Evolutionary conservation across 2,888 invertebrate species (phyloP), one percentile per base, ranked within the genome.

Genomic region (Thereva unica): DNA sequence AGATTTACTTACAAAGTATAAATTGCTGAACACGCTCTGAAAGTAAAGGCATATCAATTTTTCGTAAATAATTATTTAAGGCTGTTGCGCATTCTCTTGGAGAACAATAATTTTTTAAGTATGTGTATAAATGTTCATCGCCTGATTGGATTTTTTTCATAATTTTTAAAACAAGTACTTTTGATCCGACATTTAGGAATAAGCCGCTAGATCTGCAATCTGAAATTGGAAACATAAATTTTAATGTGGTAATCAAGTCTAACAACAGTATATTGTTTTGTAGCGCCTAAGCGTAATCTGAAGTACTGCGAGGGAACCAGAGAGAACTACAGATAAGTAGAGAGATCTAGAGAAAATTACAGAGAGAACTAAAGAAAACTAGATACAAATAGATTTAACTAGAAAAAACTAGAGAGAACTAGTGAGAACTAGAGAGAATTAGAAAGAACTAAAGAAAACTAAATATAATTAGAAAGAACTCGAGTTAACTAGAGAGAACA

Each of bases 61-160:
- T 47, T 45, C 63, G 54, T 23, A 70, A 41, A 59, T 68, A 70
- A 38, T 47, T 41, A 49, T 61, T 66, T 56, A 69, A 61, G 9
- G 67, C 70, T 44, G 70, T 63, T 8, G 70, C 70, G 66, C 70
- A 70, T 66, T 70, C 70, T 10, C 69, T 55, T 41, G 69, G 66
- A 54, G 70, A 55, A 59, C 66, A 63, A 45, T 35, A 56, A 10
- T 53, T 35, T 64, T 50, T 52, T 38, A 70, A 47, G 63, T 66
- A 70, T n/a, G 12, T 23, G 10, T 65, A 44, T 35, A 70, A 34
- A 44, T 64, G 55, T 12, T 64, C 65, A 57, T 70, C 69, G n/a
- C 70, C 70, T 0, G 40, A 9, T 52, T 52, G 63, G 45, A 70
- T 69, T 70, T 64, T 69, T 41, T 59, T 38, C 45, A 67, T 40